A percentile compares a stretch with the other conserved stretches of the same genome.
Evolutionary conservation across 2,888 invertebrate species (phyloP).

Genomic region (Polydrusus tereticollis): DNA sequence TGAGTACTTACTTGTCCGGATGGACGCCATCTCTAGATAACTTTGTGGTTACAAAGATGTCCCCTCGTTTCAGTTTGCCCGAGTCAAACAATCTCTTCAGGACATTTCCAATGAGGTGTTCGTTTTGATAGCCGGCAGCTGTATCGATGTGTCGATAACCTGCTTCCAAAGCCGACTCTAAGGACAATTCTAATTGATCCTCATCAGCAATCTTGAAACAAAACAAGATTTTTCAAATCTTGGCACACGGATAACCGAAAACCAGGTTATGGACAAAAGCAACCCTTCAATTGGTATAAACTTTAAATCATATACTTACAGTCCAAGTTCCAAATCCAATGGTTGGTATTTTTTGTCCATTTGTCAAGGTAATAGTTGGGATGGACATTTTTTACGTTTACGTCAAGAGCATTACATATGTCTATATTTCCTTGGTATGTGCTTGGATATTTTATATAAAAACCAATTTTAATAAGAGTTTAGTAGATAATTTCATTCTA

Average conservation of each 20-base stretch:
- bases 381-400: background rate
- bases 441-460: too few relatives aligned
- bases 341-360: background rate
- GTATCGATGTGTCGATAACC: slow-evolving; percentile 88
- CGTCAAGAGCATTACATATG: background rate
- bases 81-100: slow-evolving; percentile 78
- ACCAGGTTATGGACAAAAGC: too few relatives aligned
- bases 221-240: background rate
- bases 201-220: slow-evolving; percentile 67
- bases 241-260: too few relatives aligned
- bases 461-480: too few relatives aligned
- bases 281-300: background rate
- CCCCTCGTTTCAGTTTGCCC: slow-evolving; percentile 77
- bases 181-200: slow-evolving; percentile 73
- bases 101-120: slow-evolving; percentile 78
- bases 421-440: too few relatives aligned
- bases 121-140: slow-evolving; percentile 82
- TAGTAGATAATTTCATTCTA: too few relatives aligned
- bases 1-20: background rate
- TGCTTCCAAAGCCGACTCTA: slow-evolving; percentile 76
- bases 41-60: slow-evolving; percentile 86
- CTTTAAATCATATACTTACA: background rate
- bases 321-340: slow-evolving; percentile 1
- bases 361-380: background rate
- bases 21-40: slow-evolving; percentile 70